Evolutionary conservation across 2,888 invertebrate genomes (phyloP).

Genomic region (Metacarcinus magister): DNA sequence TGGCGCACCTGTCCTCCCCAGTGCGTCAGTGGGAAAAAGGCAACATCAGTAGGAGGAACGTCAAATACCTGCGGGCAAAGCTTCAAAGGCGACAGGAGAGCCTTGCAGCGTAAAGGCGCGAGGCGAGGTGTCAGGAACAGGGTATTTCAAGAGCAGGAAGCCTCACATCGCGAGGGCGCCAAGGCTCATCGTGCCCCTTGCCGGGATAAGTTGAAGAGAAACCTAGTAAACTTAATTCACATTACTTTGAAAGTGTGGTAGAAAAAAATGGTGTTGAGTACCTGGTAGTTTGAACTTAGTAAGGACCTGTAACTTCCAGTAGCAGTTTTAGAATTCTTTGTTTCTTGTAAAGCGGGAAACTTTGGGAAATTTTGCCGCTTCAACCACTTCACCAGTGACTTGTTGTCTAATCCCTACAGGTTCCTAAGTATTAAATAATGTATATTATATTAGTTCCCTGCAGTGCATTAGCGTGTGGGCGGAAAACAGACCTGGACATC

Average conservation of each 20-base stretch:
- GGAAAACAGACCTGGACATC: background rate
- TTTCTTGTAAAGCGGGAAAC: background rate
- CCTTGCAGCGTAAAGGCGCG: slow-evolving; percentile 12
- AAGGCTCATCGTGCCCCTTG: background rate
- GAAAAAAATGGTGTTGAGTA: background rate
- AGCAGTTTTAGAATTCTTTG: background rate
- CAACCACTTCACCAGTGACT: background rate
- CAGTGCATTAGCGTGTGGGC: background rate
- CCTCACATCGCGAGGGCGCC: background rate
- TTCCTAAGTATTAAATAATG: background rate
- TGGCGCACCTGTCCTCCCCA: background rate
- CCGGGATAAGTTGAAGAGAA: background rate
- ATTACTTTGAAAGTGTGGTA: background rate
- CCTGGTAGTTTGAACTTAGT: background rate
- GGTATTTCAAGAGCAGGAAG: background rate
- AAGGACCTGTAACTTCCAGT: background rate
- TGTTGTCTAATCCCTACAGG: background rate
- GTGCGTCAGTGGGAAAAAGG: slow-evolving; percentile 5
- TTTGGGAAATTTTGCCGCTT: background rate
- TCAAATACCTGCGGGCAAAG: slow-evolving; percentile 33
- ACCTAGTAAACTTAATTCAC: background rate
- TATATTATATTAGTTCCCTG: background rate
- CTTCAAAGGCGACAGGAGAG: background rate
- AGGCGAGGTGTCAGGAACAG: background rate
- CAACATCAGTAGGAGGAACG: slow-evolving; percentile 36